These are phyloP conservation scores for Drosophila nikananu DNA, from an alignment of 1,140 invertebrate species.

Conservation along the genomic window DNA sequence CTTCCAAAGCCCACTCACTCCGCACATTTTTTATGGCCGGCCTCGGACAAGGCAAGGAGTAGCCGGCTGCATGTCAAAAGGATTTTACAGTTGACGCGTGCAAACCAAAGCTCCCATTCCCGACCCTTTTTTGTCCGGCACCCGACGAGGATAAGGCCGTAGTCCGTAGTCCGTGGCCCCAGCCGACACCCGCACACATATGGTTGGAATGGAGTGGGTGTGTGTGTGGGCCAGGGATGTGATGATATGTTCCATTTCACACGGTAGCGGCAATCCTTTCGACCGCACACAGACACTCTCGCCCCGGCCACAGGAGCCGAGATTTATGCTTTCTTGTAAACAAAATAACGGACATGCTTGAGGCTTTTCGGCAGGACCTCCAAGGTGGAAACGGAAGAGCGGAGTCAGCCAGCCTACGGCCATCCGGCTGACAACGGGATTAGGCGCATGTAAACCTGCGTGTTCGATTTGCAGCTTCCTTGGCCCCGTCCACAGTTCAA, in stretches of 20 bases:
- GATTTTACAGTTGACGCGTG: slow-evolving; percentile 83
- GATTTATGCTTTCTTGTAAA: slow-evolving; percentile 84
- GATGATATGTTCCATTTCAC: slow-evolving; percentile 84
- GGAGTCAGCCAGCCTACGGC: slow-evolving; percentile 23
- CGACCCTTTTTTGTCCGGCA: slow-evolving; percentile 44
- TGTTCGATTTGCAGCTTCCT: slow-evolving; percentile 72
- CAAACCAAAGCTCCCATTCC: slow-evolving; percentile 66
- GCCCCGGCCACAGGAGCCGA: slow-evolving; percentile 44
- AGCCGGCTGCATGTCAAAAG: slow-evolving; percentile 74
- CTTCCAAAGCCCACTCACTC: slow-evolving; percentile 61
- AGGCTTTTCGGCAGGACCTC: slow-evolving; percentile 50
- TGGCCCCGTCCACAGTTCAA: slow-evolving; percentile 23
- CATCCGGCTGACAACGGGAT: slow-evolving; percentile 66
- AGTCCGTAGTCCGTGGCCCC: slow-evolving; percentile 36
- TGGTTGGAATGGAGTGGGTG: slow-evolving; percentile 17
- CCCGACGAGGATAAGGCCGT: slow-evolving; percentile 6
- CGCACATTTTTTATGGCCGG: slow-evolving; percentile 72
- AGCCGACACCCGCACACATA: slow-evolving; percentile 45
- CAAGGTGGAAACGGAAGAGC: slow-evolving; percentile 13
- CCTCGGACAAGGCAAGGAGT: slow-evolving; percentile 39
- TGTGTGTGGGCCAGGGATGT: slow-evolving; percentile 40
- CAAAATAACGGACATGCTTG: slow-evolving; percentile 80
- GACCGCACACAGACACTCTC: slow-evolving; percentile 71
- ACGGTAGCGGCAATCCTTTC: slow-evolving; percentile 79
- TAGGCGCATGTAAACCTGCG: slow-evolving; percentile 64